Evolutionary conservation across 1,140 invertebrate genomes (phyloP).

Genomic region (Aricia agestis): DNA sequence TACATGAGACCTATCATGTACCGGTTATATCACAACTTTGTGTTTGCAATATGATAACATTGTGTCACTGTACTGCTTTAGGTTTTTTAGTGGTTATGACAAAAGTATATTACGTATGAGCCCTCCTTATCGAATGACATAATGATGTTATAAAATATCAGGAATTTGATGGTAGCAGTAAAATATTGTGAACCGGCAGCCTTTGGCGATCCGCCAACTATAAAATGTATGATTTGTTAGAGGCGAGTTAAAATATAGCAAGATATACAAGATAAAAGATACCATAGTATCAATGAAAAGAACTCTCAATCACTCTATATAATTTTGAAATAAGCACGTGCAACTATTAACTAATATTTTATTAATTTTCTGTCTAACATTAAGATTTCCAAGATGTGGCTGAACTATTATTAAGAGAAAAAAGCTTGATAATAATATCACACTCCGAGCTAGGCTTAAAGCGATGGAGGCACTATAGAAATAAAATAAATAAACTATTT

Average conservation of each 20-base stretch:
- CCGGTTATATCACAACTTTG: too few species aligned
- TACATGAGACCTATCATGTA: too few species aligned
- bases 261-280: background rate
- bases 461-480: background rate
- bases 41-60: too few species aligned
- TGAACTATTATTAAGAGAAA: background rate
- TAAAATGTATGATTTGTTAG: conserved; percentile 11
- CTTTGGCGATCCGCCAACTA: background rate
- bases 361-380: too few species aligned
- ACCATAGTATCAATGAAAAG: background rate
- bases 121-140: conserved; percentile 2
- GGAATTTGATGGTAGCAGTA: conserved; percentile 4
- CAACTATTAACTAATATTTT: too few species aligned
- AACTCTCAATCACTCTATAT: too few species aligned
- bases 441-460: background rate
- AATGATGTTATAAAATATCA: conserved; percentile 16
- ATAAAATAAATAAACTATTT: conserved; percentile 21
- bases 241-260: background rate
- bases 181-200: conserved; percentile 4
- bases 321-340: too few species aligned
- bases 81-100: background rate
- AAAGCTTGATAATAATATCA: background rate
- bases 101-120: background rate
- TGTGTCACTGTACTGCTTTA: background rate
- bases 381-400: too few species aligned